Conservation (phyloP, 2,113 vertebrate genomes). For the Athene noctua region DNA sequence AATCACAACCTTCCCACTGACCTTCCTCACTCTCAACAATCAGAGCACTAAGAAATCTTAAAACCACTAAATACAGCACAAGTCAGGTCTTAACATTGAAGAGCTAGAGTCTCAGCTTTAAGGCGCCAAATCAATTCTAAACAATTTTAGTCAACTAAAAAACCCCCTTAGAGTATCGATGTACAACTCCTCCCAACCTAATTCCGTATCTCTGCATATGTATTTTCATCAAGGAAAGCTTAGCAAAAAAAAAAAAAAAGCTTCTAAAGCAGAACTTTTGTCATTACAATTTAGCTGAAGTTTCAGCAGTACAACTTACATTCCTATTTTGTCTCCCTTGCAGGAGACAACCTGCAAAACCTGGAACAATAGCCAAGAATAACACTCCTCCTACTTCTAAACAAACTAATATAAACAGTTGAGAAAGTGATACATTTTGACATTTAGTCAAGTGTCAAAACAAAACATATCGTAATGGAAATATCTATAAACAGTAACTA, state of each 20-base stretch:
- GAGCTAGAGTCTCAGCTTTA: neutral
- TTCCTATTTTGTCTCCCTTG: neutral
- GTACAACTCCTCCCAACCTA: neutral
- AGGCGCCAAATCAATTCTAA: neutral
- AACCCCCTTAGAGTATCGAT: neutral
- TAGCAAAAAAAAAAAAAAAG: neutral
- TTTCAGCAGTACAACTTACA: neutral
- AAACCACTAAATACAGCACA: neutral
- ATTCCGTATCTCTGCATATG: neutral
- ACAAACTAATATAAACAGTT: neutral
- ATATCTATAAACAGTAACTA: neutral
- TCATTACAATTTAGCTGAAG: neutral
- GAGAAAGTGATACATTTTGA: neutral
- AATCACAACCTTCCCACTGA: neutral
- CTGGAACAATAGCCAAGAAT: neutral
- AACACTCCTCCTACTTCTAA: neutral
- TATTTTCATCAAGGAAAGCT: neutral
- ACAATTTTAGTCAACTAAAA: neutral
- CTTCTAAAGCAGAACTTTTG: neutral
- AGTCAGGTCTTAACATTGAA: neutral
- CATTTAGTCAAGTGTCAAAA: neutral
- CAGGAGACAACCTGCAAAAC: neutral
- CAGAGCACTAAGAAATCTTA: neutral
- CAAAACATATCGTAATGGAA: neutral
- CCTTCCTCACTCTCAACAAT: neutral